A percentile compares a stretch with the other conserved stretches of the same genome.
Evolutionary conservation across 2,797 vertebrate species (phyloP).

Genomic region (Leptodactylus fallax): DNA sequence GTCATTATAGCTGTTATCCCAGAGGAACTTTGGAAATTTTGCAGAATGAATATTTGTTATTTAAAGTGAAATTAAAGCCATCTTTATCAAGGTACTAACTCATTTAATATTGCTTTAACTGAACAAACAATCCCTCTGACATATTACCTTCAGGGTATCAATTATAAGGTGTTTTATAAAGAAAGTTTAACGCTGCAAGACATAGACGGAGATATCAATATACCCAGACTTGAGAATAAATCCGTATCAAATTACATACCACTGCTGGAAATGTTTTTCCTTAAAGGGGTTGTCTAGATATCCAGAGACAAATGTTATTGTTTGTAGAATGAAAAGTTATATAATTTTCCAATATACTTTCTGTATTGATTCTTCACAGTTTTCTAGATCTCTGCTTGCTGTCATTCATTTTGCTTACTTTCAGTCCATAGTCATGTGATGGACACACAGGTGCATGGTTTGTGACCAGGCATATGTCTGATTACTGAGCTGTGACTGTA

Average conservation of each 20-base stretch:
- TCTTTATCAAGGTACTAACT: not conserved
- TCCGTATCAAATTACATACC: not conserved
- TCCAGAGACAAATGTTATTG: no score
- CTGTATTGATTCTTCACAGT: no score
- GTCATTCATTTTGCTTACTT: no score
- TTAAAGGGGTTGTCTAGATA: no score
- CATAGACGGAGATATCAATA: not conserved
- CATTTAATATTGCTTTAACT: slow-evolving; percentile 17
- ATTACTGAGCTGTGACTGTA: no score
- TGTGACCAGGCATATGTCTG: no score
- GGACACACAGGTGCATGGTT: no score
- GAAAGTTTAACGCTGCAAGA: not conserved
- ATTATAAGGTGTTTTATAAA: not conserved
- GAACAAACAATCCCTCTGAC: not conserved
- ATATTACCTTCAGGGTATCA: not conserved
- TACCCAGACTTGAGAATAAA: not conserved
- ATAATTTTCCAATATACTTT: no score
- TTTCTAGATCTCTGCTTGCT: no score
- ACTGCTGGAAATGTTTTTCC: not conserved
- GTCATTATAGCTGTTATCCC: slow-evolving; percentile 15
- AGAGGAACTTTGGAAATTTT: slow-evolving; percentile 22
- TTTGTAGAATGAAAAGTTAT: no score
- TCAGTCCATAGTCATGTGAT: no score
- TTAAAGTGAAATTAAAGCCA: slow-evolving; percentile 19
- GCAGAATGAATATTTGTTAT: slow-evolving; percentile 19